Evolutionary conservation across 2,797 vertebrate genomes (phyloP).

Genomic region (Gallinago solitaria): DNA sequence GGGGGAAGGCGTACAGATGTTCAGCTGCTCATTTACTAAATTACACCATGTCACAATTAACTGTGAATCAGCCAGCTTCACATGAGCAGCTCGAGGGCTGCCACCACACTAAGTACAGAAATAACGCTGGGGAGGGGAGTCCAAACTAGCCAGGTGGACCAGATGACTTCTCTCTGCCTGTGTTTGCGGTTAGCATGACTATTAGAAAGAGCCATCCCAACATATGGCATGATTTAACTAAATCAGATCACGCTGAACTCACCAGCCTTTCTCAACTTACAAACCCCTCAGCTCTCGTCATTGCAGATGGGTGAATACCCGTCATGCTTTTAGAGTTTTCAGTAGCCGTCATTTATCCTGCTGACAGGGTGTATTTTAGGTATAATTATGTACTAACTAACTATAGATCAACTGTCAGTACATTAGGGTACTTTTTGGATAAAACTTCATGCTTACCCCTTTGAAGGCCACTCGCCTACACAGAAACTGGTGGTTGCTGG

Average conservation of each 20-base stretch:
- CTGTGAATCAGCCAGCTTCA: slow-evolving; percentile 68
- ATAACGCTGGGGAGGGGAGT: slow-evolving; percentile 1
- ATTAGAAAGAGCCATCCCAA: slow-evolving; percentile 48
- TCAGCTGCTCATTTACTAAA: slow-evolving; percentile 73
- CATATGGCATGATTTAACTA: slow-evolving; percentile 55
- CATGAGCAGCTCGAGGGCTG: slow-evolving; percentile 59
- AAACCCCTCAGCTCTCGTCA: slow-evolving; percentile 53
- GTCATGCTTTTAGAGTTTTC: slow-evolving; percentile 64
- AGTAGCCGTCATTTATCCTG: slow-evolving; percentile 68
- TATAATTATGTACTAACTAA: slow-evolving; percentile 72
- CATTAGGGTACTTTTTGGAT: slow-evolving; percentile 59
- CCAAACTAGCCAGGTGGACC: slow-evolving; percentile 52
- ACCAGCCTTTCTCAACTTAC: slow-evolving; percentile 62
- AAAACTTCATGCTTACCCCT: slow-evolving; percentile 62
- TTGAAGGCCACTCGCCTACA: slow-evolving; percentile 30
- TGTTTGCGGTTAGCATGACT: slow-evolving; percentile 33
- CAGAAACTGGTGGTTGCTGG: slow-evolving; percentile 25
- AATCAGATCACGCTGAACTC: slow-evolving; percentile 51
- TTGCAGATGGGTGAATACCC: slow-evolving; percentile 66
- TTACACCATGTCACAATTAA: slow-evolving; percentile 72
- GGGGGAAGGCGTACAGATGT: slow-evolving; percentile 69
- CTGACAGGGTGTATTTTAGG: slow-evolving; percentile 68
- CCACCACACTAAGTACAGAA: slow-evolving; percentile 2
- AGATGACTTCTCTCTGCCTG: slow-evolving; percentile 5
- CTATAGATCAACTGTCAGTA: slow-evolving; percentile 68